phyloP scores from a whole-genome alignment of 1,140 invertebrate species.

The Drosophila santomea region DNA sequence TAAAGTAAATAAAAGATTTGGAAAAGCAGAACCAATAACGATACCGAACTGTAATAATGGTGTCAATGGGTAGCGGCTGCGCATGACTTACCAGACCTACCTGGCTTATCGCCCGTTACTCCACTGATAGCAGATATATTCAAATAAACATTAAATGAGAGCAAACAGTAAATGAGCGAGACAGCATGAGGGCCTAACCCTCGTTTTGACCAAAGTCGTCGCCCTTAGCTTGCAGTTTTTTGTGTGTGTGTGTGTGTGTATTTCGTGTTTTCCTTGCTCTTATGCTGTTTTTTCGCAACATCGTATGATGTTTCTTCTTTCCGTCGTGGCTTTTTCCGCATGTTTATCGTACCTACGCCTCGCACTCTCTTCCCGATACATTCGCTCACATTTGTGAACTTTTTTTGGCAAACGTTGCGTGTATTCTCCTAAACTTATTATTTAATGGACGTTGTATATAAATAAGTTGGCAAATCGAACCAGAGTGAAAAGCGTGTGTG shows the following conservation, averaged over 20 bases:
- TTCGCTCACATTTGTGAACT: conserved; percentile 29
- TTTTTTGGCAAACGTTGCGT: conserved; percentile 48
- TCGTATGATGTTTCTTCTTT: conserved; percentile 75
- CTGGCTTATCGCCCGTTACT: conserved; percentile 33
- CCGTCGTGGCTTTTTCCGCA: conserved; percentile 44
- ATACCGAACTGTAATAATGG: conserved; percentile 1
- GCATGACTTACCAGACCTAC: conserved; percentile 9
- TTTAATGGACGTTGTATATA: conserved; percentile 17
- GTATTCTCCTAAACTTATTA: conserved; percentile 38
- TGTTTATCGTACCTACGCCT: conserved; percentile 62
- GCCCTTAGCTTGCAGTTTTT: conserved; percentile 54
- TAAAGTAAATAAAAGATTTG: conserved; percentile 14
- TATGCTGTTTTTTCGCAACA: conserved; percentile 63
- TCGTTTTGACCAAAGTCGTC: conserved; percentile 38
- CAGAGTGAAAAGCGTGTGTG: conserved; percentile 30
- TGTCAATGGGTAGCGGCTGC: conserved; percentile 1
- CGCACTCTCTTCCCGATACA: conserved; percentile 46
- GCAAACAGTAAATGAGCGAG: background rate
- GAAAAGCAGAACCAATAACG: background rate
- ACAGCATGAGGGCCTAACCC: conserved; percentile 31
- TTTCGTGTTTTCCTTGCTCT: conserved; percentile 30
- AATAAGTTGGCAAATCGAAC: conserved; percentile 2
- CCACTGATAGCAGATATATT: conserved; percentile 18
- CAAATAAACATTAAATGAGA: conserved; percentile 6
- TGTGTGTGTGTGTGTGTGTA: background rate